phyloP scores from a whole-genome alignment of 2,113 vertebrate genomes.

The Panthera leo region DNA sequence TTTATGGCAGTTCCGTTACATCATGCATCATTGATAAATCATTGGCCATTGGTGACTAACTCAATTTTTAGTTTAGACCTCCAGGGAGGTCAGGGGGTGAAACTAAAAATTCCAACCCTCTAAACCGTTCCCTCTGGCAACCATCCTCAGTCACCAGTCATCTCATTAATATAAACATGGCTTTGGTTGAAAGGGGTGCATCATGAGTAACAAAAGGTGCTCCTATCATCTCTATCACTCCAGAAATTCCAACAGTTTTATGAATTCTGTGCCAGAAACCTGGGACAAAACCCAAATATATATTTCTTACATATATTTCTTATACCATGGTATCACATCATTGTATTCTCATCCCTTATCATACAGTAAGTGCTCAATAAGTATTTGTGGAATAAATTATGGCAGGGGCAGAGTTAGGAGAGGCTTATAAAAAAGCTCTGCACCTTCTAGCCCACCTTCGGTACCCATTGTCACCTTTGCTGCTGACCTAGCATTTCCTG shows the following conservation, averaged over 20 bases:
- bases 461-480: neutral
- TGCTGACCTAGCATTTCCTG: neutral
- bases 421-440: neutral
- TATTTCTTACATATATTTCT: neutral
- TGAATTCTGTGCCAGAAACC: neutral
- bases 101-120: neutral
- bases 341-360: neutral
- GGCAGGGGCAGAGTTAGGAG: neutral
- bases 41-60: neutral
- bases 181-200: neutral
- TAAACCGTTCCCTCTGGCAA: neutral
- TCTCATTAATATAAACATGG: neutral
- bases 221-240: neutral
- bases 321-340: neutral
- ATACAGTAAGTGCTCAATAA: neutral
- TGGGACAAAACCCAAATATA: neutral
- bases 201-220: neutral
- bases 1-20: neutral
- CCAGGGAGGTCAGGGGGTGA: too few relatives aligned
- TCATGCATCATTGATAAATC: neutral
- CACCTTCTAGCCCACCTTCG: neutral
- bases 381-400: neutral
- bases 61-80: too few relatives aligned
- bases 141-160: too few relatives aligned
- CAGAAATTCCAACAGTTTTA: neutral